Evolutionary conservation across 1,140 invertebrate genomes (phyloP), one percentile per base, ranked within the genome.

Genomic region (Calosoma granatense): DNA sequence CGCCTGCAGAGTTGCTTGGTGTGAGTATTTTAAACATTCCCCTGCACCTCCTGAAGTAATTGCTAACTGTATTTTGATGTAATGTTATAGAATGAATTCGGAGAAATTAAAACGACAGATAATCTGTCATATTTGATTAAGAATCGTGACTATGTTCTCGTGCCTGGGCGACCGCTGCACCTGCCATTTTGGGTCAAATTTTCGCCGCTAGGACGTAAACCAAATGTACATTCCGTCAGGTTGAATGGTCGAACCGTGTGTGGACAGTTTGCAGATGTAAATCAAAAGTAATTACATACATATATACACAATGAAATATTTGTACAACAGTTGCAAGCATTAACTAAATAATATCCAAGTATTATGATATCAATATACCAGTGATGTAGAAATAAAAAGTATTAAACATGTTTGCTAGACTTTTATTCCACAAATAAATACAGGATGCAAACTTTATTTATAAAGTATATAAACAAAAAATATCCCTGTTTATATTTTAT

Each of bases 1-100:
- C 59, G 20, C 59, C 55, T 1, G 64, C 66, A 1, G 59, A 63
- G 30, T 51, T 67, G 39, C 54, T 70, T 43, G 68, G 67, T 53
- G 68, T 68, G 60, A 64, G 55, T 62, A 26, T 11, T 20, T n/a
- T n/a, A n/a, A 30, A 54, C 2, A 9, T 23, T 57, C 15, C 6
- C 15, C 19, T 11, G n/a, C 43, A 43, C 21, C 22, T 56, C 9
- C n/a, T 36, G 30, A 22, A 43, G 51, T 47, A 36, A 20, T 19
- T 20, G n/a, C 30, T 47, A 12, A 47, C 9, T 17, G 17, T 11
- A 47, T 47, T 47, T 47, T 47, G 6, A 4, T n/a, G n/a, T n/a
- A n/a, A 47, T 47, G 9, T 47, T 17, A 11, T 47, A 47, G 41
- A 52, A 52, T 2, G 26, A 57, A 55, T 43, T 41, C 55, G 19